A percentile compares a stretch with the other conserved stretches of the same genome.
phyloP scores from a whole-genome alignment of 2,888 invertebrate genomes.

The Perizoma flavofasciatum region DNA sequence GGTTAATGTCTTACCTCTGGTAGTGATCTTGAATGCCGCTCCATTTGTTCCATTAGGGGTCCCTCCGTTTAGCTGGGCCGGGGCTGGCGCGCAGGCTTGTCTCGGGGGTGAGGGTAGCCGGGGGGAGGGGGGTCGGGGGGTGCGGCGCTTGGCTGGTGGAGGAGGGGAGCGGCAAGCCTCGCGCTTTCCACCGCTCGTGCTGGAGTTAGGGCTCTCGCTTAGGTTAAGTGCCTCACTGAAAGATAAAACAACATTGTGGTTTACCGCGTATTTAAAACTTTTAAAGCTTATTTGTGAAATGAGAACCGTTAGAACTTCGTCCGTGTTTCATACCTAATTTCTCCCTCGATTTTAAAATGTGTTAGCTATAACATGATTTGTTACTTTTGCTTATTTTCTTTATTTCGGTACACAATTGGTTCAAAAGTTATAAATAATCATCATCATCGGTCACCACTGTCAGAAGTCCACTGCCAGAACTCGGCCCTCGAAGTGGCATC shows the following conservation, averaged over 20 bases:
- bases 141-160: conserved; percentile 85
- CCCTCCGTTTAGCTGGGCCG: conserved; percentile 36
- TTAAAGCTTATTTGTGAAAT: not conserved
- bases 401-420: no score
- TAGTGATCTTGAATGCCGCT: conserved; percentile 94
- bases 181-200: conserved; percentile 67
- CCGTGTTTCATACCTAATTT: not conserved
- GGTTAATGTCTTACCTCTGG: conserved; percentile 85
- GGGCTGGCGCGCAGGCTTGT: conserved; percentile 42
- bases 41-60: conserved; percentile 69
- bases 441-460: no score
- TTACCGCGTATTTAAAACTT: not conserved
- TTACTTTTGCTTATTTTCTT: no score
- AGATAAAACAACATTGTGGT: conserved; percentile 30
- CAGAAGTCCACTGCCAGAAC: no score
- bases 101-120: conserved; percentile 52
- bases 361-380: no score
- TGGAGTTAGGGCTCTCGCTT: conserved; percentile 84
- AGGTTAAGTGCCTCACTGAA: conserved; percentile 93
- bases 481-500: no score
- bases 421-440: no score
- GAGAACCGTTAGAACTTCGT: not conserved
- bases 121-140: conserved; percentile 64
- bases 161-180: conserved; percentile 82
- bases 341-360: no score